Percentiles rank a stretch among this genome's conserved stretches.
phyloP scores from a whole-genome alignment of 2,888 invertebrate genomes.

The Ormyrus labotus region DNA sequence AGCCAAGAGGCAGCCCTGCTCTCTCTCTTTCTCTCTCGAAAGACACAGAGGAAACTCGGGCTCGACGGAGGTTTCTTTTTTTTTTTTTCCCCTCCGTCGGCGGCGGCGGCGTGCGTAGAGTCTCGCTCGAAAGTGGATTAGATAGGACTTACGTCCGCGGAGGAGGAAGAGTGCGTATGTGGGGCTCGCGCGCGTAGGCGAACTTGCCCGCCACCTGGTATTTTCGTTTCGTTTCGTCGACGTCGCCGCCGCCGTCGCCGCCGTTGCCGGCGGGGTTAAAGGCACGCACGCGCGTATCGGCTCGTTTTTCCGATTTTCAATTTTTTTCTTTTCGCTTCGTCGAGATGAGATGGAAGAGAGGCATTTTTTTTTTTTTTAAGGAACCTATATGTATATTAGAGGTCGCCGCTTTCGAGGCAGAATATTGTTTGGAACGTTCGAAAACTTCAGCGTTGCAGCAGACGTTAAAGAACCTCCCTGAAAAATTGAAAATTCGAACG shows the following conservation, averaged over 20 bases:
- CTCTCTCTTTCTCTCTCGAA: neutral
- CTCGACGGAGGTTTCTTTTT: constrained; percentile 18
- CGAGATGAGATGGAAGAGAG: no score
- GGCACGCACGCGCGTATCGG: constrained; percentile 2
- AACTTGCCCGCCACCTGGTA: constrained; percentile 65
- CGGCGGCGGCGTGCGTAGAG: neutral
- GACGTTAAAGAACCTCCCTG: no score
- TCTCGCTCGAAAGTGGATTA: constrained; percentile 39
- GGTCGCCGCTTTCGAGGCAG: no score
- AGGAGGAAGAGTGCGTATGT: constrained; percentile 1
- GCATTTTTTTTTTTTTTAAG: no score
- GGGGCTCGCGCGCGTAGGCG: constrained; percentile 32
- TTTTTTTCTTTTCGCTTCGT: no score
- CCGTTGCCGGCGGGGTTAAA: neutral
- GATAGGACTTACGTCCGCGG: neutral
- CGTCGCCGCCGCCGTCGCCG: neutral
- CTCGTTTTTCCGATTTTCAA: no score
- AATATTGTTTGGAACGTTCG: no score
- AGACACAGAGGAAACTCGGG: constrained; percentile 34
- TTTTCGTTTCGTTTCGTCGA: constrained; percentile 59
- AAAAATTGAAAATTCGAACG: no score
- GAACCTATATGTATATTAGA: no score
- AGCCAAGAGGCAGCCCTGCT: no score
- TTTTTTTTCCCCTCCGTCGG: constrained; percentile 5
- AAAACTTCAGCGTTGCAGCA: no score